phyloP scores from a whole-genome alignment of 2,797 vertebrate species.

The Hippocampus kuda region DNA sequence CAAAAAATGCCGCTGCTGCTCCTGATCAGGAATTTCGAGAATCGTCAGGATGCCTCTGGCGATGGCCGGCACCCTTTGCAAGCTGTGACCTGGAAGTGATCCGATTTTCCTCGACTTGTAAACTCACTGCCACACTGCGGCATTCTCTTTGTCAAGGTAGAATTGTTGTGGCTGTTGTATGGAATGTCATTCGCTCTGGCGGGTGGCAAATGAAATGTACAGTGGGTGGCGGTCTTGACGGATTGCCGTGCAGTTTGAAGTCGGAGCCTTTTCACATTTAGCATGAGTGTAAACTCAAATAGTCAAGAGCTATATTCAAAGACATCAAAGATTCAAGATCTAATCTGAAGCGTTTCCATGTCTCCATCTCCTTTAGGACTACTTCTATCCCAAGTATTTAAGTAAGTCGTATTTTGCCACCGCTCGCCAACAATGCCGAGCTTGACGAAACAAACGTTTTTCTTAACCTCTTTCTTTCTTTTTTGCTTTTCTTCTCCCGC shows the following conservation, averaged over 20 bases:
- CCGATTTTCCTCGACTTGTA: constrained; percentile 10
- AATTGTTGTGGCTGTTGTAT: neutral
- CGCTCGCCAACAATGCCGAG: neutral
- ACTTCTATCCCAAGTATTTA: constrained; percentile 90
- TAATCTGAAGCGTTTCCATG: constrained; percentile 14
- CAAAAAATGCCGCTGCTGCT: constrained; percentile 37
- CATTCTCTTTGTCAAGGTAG: neutral
- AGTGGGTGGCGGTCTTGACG: neutral
- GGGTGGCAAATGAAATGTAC: neutral
- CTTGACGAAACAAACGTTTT: constrained; percentile 5
- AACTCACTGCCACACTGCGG: neutral
- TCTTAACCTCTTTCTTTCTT: neutral
- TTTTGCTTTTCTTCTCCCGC: constrained; percentile 16
- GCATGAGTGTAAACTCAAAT: neutral
- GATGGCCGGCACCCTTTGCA: constrained; percentile 34
- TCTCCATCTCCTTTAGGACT: constrained; percentile 69
- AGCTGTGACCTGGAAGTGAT: constrained; percentile 19
- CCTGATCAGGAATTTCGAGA: constrained; percentile 47
- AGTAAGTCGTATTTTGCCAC: constrained; percentile 68
- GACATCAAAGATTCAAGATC: neutral
- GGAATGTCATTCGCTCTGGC: neutral
- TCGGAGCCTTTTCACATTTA: neutral
- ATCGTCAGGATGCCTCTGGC: constrained; percentile 47
- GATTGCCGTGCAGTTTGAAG: too few relatives aligned
- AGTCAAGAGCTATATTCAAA: too few relatives aligned